Evolutionary conservation across 2,797 vertebrate species (phyloP), one percentile per base, ranked within the genome.

Genomic region (Peromyscus melanophrys): DNA sequence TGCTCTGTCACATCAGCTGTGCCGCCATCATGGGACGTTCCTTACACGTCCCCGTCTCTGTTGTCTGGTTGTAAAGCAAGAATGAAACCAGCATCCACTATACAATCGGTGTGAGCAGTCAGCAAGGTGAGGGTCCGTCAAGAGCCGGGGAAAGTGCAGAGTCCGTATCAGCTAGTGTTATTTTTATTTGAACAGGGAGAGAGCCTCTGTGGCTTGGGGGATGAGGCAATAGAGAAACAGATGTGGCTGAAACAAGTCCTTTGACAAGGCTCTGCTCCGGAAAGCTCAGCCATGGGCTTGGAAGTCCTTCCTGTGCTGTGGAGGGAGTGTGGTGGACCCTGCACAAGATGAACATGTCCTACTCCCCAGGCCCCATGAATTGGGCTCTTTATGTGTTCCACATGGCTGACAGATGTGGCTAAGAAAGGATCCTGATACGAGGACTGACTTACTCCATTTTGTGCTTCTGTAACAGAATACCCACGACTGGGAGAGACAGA

Each of bases 161-260:
- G 76, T 65, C 73, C 52, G 6, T 55, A 52, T 59, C 59, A 49
- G 8, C 31, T 69, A 46, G 73, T 31, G 27, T 77, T 21, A 73
- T 49, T 90, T 96, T 88, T 46, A 75, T 80, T 84, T 84, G 82
- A 92, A 49, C 2, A 52, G 34, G 57, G 49, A 80, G 46, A 84
- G 73, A 23, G 8, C 23, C 40, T 85, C 78, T 67, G 27, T 34
- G n/a, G 52, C 49, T 80, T 88, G 46, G 27, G 6, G 16, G 16
- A n/a, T 16, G 14, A 31, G n/a, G 61, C 55, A 63, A 46, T 1
- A 40, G 67, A 94, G 80, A 94, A 78, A 61, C 52, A 91, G 52
- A 55, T 19, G 25, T 69, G 59, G 43, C 65, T 27, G 80, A 63
- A 12, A 14, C 1, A 37, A 40, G 34, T 13, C 76, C 40, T 43